phyloP scores from a whole-genome alignment of 2,113 vertebrate species.

The Pycnonotus jocosus region DNA sequence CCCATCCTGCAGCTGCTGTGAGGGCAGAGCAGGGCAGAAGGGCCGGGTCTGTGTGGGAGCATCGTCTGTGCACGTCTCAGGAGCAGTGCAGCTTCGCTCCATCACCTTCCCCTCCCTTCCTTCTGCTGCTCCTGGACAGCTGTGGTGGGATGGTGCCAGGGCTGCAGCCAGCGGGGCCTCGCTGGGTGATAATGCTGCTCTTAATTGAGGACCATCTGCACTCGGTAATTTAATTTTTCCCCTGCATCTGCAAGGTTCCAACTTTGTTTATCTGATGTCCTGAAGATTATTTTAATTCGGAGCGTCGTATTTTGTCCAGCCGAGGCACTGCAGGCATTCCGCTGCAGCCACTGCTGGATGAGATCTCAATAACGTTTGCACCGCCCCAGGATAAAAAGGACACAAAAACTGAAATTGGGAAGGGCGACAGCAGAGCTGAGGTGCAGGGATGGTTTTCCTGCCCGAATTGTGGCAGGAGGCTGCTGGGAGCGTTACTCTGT shows the following conservation, averaged over 20 bases:
- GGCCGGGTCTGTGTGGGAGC: neutral
- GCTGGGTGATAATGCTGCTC: neutral
- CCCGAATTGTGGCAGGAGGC: neutral
- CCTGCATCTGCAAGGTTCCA: conserved; percentile 20
- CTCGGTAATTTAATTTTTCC: neutral
- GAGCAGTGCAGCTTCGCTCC: neutral
- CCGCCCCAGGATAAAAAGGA: neutral
- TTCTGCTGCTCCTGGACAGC: neutral
- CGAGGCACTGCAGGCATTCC: neutral
- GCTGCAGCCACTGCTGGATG: neutral
- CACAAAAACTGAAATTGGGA: neutral
- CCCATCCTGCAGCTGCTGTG: neutral
- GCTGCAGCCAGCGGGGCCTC: neutral
- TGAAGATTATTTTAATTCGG: neutral
- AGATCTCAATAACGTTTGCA: neutral
- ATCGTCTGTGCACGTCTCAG: accelerated
- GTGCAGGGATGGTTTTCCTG: neutral
- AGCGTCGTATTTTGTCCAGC: neutral
- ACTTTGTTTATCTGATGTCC: neutral
- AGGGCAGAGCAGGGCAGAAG: neutral
- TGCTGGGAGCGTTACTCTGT: neutral
- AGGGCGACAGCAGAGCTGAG: neutral
- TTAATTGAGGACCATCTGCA: conserved; percentile 34
- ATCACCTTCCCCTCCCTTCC: neutral
- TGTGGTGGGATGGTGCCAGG: accelerated